Percentiles rank a stretch among this genome's conserved stretches.
Conservation (phyloP, 2,888 invertebrate genomes). For the Pseudococcus viburni region DNA sequence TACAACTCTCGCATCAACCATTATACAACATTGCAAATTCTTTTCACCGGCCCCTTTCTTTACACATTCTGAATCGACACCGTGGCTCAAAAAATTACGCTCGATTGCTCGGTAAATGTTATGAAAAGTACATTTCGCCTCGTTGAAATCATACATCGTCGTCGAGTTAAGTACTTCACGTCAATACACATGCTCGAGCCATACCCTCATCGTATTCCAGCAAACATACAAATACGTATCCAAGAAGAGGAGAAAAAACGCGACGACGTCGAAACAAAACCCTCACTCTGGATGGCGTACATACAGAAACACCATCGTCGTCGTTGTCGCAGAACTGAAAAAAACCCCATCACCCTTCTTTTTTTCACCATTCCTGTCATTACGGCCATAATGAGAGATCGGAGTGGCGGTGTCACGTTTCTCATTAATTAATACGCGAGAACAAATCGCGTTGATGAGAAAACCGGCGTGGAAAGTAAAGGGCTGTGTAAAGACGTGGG, state of each 20-base stretch:
- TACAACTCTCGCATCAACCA: too few species aligned
- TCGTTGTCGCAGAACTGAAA: not conserved
- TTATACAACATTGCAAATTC: too few species aligned
- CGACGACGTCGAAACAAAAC: not conserved
- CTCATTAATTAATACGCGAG: constrained; percentile 64
- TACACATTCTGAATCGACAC: too few species aligned
- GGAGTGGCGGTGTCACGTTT: constrained; percentile 63
- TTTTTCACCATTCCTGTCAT: constrained; percentile 11
- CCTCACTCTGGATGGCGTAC: not conserved
- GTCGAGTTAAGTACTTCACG: not conserved
- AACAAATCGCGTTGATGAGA: constrained; percentile 65
- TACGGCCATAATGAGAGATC: constrained; percentile 50
- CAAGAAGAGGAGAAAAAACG: not conserved
- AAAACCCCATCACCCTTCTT: not conserved
- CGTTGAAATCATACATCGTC: constrained; percentile 8
- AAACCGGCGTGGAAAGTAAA: constrained; percentile 32
- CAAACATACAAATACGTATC: not conserved
- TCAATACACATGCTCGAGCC: not conserved
- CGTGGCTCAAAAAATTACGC: not conserved
- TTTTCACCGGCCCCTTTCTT: too few species aligned
- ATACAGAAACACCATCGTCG: not conserved
- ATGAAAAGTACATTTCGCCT: not conserved
- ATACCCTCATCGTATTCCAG: not conserved
- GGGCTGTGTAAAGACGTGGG: constrained; percentile 40
- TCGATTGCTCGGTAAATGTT: constrained; percentile 24